Evolutionary conservation across 2,888 invertebrate species (phyloP), one percentile per base, ranked within the genome.

Genomic region (Synanthedon tipuliformis): DNA sequence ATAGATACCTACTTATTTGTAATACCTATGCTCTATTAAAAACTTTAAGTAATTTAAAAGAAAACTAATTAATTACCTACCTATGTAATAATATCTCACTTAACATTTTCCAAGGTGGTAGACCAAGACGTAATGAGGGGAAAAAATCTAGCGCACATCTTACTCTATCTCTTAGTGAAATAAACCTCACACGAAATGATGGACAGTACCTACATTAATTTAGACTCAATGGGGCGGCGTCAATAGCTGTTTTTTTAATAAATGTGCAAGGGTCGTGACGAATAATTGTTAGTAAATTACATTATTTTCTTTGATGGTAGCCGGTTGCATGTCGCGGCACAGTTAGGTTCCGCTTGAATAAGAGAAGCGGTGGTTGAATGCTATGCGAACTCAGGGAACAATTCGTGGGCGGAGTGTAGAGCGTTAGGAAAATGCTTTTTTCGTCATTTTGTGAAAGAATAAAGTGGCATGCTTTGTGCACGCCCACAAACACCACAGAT

Each of bases 371-470:
- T 41, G 51, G 52, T 40, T 69, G 74, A 73, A 75, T 75, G 73
- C 55, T 60, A 16, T 45, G 15, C 45, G 13, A 45, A 45, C 34
- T 56, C 52, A 54, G 56, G 59, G 60, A 57, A 55, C 57, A 55
- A 34, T 52, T 55, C 54, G 64, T 59, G 64, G 75, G 79, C 68
- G 78, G 73, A 62, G 64, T 66, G 53, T 59, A 54, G 15, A 45
- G 56, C 34, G 34, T 34, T 59, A 10, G 15, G 55, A 57, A 56
- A 57, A 57, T 61, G 62, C n/a, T 75, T 78, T 78, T 79, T 75
- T 71, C 62, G 61, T 70, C 63, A 66, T 70, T 70, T 71, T 64
- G n/a, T 69, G 59, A 61, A 70, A 66, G 66, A 70, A 75, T 72
- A 75, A 45, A 75, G 73, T 71, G 74, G 69, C 68, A 59, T 61